Percentiles rank a stretch among this genome's conserved stretches.
phyloP scores from a whole-genome alignment of 1,140 invertebrate genomes.

The Hydropsyche tenuis region DNA sequence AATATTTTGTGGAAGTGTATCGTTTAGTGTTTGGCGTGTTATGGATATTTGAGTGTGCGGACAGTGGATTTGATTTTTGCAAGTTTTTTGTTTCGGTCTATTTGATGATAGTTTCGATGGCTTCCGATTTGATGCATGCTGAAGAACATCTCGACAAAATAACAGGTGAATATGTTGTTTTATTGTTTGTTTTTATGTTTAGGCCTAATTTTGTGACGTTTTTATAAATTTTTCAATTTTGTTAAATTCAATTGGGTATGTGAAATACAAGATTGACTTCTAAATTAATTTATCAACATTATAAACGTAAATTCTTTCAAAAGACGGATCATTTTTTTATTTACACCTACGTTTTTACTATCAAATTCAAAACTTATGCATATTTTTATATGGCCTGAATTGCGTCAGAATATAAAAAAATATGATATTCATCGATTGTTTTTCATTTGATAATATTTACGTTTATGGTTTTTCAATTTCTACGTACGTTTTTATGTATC shows the following conservation, averaged over 20 bases:
- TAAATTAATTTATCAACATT: background rate
- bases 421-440: no score
- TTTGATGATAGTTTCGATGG: conserved; percentile 30
- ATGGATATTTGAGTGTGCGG: background rate
- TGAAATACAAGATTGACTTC: background rate
- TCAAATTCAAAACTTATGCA: no score
- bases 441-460: no score
- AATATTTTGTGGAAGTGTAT: background rate
- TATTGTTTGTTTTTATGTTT: background rate
- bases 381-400: no score
- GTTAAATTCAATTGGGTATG: background rate
- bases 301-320: no score
- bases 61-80: background rate
- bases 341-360: no score
- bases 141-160: conserved; percentile 39
- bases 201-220: conserved; percentile 20
- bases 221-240: background rate
- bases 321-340: no score
- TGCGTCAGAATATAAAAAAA: no score
- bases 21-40: background rate
- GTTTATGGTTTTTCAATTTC: no score
- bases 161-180: conserved; percentile 39
- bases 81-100: background rate
- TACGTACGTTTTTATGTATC: no score
- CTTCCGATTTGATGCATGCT: conserved; percentile 38